Evolutionary conservation across 1,140 invertebrate genomes (phyloP), one percentile per base, ranked within the genome.

Genomic region (Ceratosolen solmsi): DNA sequence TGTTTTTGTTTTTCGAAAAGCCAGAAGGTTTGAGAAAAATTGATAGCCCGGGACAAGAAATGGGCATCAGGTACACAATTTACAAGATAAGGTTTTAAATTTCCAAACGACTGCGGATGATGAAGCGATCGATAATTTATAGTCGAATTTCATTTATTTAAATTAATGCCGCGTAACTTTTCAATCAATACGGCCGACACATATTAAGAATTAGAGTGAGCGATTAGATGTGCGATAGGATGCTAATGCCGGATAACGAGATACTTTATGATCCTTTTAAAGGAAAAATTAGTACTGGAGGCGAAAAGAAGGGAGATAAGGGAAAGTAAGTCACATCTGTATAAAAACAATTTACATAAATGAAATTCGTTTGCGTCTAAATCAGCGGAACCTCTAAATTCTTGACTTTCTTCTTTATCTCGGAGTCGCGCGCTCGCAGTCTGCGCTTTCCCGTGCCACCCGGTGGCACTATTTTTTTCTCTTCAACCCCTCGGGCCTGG

Each of bases 291-390:
- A 56, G 75, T 65, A 30, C 38, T 49, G 11, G 70, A 46, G 63
- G 63, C 33, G 33, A 68, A 38, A 74, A 36, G 38, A 54, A 56
- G 25, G 33, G 11, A 77, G 41, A 65, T 54, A 70, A 79, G 41
- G n/a, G 30, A 15, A 4, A 58, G 27, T 58, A 65, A 74, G 11
- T 75, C 46, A 68, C 27, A 46, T 38, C 25, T 9, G 30, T 63
- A 68, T 51, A 68, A 83, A 73, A 74, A 74, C 30, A 79, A 83
- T 79, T 83, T 56, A 49, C 82, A 79, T 78, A 82, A 79, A 82
- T 73, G 56, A 82, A 82, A 79, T 82, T 78, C 81, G 68, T 63
- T 79, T 33, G 75, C 65, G 46, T 54, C 56, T 73, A 79, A 79
- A 82, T 82, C 75, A 82, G 70, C 33, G 41, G 25, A 41, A 20